Conservation (phyloP, 2,888 invertebrate genomes). For the Pherbina coryleti region DNA sequence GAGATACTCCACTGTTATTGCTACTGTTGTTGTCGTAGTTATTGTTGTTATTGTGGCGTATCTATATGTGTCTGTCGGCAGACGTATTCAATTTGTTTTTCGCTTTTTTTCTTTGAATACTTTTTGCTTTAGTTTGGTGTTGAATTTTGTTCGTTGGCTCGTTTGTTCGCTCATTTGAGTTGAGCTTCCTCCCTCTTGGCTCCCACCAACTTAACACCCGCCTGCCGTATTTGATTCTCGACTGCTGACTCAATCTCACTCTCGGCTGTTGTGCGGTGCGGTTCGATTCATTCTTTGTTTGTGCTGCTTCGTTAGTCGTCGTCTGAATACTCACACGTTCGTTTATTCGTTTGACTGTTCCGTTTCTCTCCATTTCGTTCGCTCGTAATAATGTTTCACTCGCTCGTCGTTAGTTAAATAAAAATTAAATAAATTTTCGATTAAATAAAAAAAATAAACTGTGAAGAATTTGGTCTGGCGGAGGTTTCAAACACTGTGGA, state of each 20-base stretch:
- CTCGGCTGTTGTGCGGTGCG: constrained; percentile 9
- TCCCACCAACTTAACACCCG: not conserved
- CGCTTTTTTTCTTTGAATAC: constrained; percentile 41
- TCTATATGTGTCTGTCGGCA: not conserved
- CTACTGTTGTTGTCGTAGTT: constrained; percentile 2
- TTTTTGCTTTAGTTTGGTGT: constrained; percentile 10
- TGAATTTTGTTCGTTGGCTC: constrained; percentile 50
- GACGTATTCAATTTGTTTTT: constrained; percentile 31
- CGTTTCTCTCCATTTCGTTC: not conserved
- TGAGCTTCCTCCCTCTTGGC: constrained; percentile 37
- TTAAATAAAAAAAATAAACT: not conserved
- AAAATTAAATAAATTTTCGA: not conserved
- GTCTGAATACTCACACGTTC: constrained; percentile 38
- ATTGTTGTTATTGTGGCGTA: constrained; percentile 3
- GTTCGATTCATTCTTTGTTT: constrained; percentile 38
- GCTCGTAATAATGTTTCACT: not conserved
- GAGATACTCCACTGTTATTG: not conserved
- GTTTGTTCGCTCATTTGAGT: constrained; percentile 38
- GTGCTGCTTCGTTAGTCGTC: constrained; percentile 36
- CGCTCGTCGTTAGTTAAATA: not conserved
- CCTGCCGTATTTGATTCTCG: not conserved
- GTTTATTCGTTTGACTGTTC: constrained; percentile 19
- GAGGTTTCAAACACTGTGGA: not conserved
- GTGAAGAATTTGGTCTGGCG: not conserved
- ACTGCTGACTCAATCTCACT: constrained; percentile 38